These are phyloP conservation scores for Selenia dentaria DNA, from an alignment of 2,888 invertebrate genomes.

Conservation along the genomic window DNA sequence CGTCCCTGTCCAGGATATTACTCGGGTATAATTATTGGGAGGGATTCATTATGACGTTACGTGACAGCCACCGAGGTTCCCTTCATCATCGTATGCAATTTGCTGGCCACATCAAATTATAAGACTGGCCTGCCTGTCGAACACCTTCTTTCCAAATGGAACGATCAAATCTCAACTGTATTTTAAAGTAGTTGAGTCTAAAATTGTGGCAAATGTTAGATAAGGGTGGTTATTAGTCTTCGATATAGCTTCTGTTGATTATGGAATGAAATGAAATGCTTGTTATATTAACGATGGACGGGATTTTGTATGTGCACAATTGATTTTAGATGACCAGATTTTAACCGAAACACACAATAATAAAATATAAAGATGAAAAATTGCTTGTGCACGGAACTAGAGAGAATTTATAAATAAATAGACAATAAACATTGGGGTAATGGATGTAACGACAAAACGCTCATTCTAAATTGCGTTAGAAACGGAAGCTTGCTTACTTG, in stretches of 20 bases:
- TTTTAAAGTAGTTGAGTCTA: slow-evolving; percentile 36
- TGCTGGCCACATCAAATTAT: slow-evolving; percentile 57
- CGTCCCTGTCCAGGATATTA: slow-evolving; percentile 56
- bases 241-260: slow-evolving; percentile 42
- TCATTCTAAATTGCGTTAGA: no score
- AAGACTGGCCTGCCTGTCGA: slow-evolving; percentile 38
- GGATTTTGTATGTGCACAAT: slow-evolving; percentile 12
- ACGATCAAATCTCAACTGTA: slow-evolving; percentile 28
- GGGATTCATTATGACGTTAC: slow-evolving; percentile 73
- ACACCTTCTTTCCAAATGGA: slow-evolving; percentile 31
- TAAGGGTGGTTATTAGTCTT: slow-evolving; percentile 33
- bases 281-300: slow-evolving; percentile 38
- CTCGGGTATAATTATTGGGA: slow-evolving; percentile 67
- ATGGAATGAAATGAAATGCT: slow-evolving; percentile 44
- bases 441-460: no score
- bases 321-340: slow-evolving; percentile 13
- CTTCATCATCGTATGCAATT: slow-evolving; percentile 60
- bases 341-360: neutral
- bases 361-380: no score
- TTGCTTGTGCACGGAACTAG: no score
- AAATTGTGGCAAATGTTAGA: slow-evolving; percentile 1
- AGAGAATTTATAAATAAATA: no score
- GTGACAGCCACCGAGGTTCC: slow-evolving; percentile 62
- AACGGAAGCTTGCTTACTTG: no score
- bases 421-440: no score